Base-by-base conservation (phyloP, 2,888 invertebrate genomes). In the Ceramica pisi region DNA sequence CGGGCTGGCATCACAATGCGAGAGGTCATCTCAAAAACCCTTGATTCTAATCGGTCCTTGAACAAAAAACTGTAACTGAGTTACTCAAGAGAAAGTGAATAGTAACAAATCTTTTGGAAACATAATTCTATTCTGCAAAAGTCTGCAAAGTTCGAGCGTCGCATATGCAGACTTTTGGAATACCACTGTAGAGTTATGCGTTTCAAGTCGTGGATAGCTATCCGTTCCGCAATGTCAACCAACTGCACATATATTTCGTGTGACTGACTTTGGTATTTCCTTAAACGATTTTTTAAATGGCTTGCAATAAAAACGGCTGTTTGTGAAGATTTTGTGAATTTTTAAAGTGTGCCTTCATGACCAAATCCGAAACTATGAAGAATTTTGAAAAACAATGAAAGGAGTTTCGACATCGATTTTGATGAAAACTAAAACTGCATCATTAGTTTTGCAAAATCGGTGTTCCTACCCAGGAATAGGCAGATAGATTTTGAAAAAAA, bases 111-210 rank as follows among this genome's bases (percentile, higher is more conserved):
- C 44, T 66, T 65, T 50, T 8, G 16, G n/a, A 73, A 44, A 67
- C 38, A 23, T 6, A 55, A 48, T 62, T 79, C 44, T 56, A 48
- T 64, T 78, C 51, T 38, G 12, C 26, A 46, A 35, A 64, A 51
- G 56, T 78, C 51, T 23, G 19, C 35, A 55, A 38, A 68, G 0
- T 68, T 67, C 75, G 60, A 67, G 55, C 61, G 21, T n/a, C 48
- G 73, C 55, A 38, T 53, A 41, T 62, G 51, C 26, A 62, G 23
- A 61, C 46, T 57, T 64, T 46, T 0, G 10, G 23, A 64, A 64
- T 60, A 64, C 53, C 19, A 41, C 26, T 64, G 63, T 60, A 74
- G 55, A 44, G 48, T 57, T 53, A 65, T 69, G 53, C 62, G 62
- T 68, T 67, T 65, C 41, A n/a, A 26, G 38, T 14, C 23, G 46